Base-by-base conservation (phyloP, 2,797 vertebrate genomes). In the Strix occidentalis region DNA sequence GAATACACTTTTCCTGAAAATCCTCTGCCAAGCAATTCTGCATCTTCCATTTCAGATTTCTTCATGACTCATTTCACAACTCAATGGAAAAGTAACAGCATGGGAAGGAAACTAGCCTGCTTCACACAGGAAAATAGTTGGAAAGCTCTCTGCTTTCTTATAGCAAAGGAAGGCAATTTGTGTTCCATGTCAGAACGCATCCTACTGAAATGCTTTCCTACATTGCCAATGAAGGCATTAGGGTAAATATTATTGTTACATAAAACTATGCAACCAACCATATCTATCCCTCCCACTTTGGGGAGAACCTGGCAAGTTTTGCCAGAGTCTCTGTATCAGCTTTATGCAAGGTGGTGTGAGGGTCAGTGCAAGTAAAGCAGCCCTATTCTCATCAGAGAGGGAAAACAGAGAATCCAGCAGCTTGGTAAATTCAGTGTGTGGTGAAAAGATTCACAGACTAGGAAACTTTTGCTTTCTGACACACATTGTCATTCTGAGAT, bases 61-160 rank as follows among this genome's bases (percentile, higher is more conserved):
- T 90, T 91, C 57, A 71, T 57, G 76, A 78, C 35, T 88, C 39
- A 46, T 91, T 95, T 85, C 53, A 53, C n/a, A 45, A 45, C 61
- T 69, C 66, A 45, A 11, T 57, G 33, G 54, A 88, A 53, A 61
- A 65, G 18, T 50, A 56, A 68, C 56, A 39, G 37, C 37, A n/a
- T 10, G 54, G 71, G 56, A 74, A 78, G 41, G 56, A 77, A 48
- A 31, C 18, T n/a, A 50, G 24, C 41, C 48, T 84, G 29, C 39
- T 45, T 68, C 50, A 43, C 39, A 11, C 25, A 33, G 23, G 41
- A 54, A 65, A 64, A 11, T 17, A 72, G 7, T 16, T 54, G 43
- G 61, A 70, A 85, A 78, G 24, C 31, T 61, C 50, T 57, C 23
- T 60, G 21, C 33, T 90, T 84, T 48, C 50, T 81, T 64, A 18